Evolutionary conservation across 2,888 invertebrate genomes (phyloP).

Genomic region (Cremastobaeus sp.): DNA sequence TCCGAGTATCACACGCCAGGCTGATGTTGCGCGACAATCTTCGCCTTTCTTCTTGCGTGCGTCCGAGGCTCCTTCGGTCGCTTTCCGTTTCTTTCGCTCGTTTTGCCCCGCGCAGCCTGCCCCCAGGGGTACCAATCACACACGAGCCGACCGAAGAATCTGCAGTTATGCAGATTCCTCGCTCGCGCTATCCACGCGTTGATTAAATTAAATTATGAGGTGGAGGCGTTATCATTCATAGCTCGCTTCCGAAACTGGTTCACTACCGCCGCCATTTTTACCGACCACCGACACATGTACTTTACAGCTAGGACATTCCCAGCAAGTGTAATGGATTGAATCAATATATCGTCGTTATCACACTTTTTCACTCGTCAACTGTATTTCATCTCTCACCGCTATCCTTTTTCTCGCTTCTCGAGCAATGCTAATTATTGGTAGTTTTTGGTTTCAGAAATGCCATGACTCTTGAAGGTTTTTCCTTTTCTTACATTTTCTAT

Average conservation of each 20-base stretch:
- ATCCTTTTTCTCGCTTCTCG: no score
- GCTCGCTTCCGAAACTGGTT: conserved; percentile 33
- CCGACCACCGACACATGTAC: not conserved
- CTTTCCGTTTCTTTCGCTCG: conserved; percentile 3
- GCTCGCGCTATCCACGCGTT: conserved; percentile 21
- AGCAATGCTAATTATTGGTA: no score
- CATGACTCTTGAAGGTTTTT: no score
- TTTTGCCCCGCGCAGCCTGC: no score
- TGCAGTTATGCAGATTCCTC: conserved; percentile 26
- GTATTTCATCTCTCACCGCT: no score
- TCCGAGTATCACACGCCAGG: conserved; percentile 56
- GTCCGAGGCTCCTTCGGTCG: not conserved
- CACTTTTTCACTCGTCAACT: no score
- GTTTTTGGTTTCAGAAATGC: no score
- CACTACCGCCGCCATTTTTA: conserved; percentile 18
- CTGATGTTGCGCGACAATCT: conserved; percentile 51
- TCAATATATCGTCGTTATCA: conserved; percentile 19
- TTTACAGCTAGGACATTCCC: conserved; percentile 12
- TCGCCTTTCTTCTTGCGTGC: conserved; percentile 22
- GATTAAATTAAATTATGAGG: conserved; percentile 47
- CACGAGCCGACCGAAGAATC: not conserved
- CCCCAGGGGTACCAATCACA: no score
- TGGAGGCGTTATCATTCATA: conserved; percentile 30
- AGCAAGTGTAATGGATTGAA: conserved; percentile 20
- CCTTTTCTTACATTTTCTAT: no score